Conservation (phyloP, 2,113 vertebrate genomes). For the Cygnus atratus region DNA sequence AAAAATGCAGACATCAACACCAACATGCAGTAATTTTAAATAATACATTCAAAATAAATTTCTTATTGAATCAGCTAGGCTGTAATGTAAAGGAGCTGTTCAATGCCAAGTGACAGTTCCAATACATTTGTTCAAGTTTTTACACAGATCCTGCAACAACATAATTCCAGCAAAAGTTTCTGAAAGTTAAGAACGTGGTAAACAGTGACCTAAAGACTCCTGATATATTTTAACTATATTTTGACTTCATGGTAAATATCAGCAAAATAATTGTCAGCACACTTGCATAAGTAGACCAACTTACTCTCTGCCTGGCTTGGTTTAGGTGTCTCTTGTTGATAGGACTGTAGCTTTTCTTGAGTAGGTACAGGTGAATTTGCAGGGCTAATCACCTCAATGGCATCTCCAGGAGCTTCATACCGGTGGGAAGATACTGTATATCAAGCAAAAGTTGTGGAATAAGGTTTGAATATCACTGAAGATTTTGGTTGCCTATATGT, state of each 20-base stretch:
- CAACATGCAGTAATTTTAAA: neutral
- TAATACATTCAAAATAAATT: neutral
- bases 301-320: slow-evolving; percentile 83
- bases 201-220: neutral
- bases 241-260: neutral
- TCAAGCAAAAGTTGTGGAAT: slow-evolving; percentile 35
- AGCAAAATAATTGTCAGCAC: neutral
- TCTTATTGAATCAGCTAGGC: neutral
- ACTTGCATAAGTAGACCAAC: neutral
- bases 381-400: slow-evolving; percentile 97
- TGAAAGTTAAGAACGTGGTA: neutral
- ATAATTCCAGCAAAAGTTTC: neutral
- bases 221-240: neutral
- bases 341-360: slow-evolving; percentile 85
- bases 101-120: neutral
- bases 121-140: neutral
- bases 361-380: slow-evolving; percentile 89
- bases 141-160: neutral
- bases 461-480: neutral
- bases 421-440: slow-evolving; percentile 89
- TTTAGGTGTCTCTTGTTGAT: slow-evolving; percentile 78
- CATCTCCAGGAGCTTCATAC: slow-evolving; percentile 87
- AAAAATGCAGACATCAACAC: neutral
- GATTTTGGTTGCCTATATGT: neutral
- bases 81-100: neutral